Base-by-base conservation (phyloP, 1,140 invertebrate genomes). In the Papilio dardanus region DNA sequence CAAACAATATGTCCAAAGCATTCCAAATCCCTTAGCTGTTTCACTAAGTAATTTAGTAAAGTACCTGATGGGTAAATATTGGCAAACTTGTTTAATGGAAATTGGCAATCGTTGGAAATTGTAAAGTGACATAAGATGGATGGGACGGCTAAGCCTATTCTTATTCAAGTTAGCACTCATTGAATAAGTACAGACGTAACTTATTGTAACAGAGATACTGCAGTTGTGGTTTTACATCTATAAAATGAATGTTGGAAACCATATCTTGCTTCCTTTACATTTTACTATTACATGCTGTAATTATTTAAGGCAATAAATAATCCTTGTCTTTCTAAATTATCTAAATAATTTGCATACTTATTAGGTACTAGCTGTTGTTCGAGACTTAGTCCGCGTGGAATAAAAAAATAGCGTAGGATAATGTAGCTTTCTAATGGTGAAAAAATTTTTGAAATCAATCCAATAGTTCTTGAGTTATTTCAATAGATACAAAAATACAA, bases 111-210 rank as follows among this genome's bases (percentile, higher is more conserved):
- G 66, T 69, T 78, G 58, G 75, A 77, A 77, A 79, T 78, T 82
- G 71, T 76, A 71, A 74, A 65, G 33, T 78, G 75, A 82, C 77
- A 80, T 75, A 76, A 80, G 79, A 82, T 80, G 73, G 76, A 82
- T 31, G 74, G 46, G 77, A 75, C 42, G 40, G 74, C 30, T 58
- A 50, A 42, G 28, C 28, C 12, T 50, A 71, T 71, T 71, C 68
- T 46, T 46, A 71, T 71, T 71, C 68, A 42, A 50, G 35, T 21
- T 71, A 19, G 31, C 42, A 54, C 16, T 16, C 42, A 67, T 33
- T 74, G 58, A 71, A 76, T 67, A 73, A 35, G 46, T 30, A 24
- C 40, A 28, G 16, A 71, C 68, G 21, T 71, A 28, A 46, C 68
- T 40, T 68, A 68, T 28, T 62, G 24, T 62, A 28, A 62, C 21